Evolutionary conservation across 2,888 invertebrate species (phyloP).

Genomic region (Euzophera pinguis): DNA sequence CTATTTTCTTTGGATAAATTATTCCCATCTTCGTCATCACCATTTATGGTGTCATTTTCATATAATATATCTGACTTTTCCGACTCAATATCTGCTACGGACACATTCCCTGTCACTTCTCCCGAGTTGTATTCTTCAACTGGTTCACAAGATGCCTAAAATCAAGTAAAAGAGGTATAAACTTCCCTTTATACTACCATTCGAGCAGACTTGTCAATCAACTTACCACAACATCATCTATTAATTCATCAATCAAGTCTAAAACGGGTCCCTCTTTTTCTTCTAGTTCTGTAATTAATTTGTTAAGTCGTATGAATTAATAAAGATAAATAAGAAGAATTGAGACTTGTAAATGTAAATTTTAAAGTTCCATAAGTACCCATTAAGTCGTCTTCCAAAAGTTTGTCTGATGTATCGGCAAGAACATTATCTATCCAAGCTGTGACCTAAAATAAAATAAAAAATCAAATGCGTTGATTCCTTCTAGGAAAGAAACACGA

Average conservation of each 20-base stretch:
- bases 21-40: not conserved
- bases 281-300: conserved; percentile 53
- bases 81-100: not conserved
- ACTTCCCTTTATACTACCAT: too few species aligned
- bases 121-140: not conserved
- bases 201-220: too few species aligned
- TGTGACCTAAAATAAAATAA: conserved; percentile 39
- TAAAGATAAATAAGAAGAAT: too few species aligned
- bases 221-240: conserved; percentile 51
- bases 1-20: not conserved
- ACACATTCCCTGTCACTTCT: not conserved
- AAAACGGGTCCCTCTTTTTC: conserved; percentile 60
- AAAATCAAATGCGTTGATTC: not conserved
- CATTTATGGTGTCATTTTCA: not conserved
- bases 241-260: conserved; percentile 53
- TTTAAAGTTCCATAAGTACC: too few species aligned
- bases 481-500: too few species aligned
- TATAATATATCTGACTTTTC: not conserved
- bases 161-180: not conserved
- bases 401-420: conserved; percentile 42
- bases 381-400: conserved; percentile 52
- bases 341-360: too few species aligned
- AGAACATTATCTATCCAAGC: conserved; percentile 56
- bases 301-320: too few species aligned
- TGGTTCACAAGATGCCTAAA: not conserved